phyloP scores from a whole-genome alignment of 2,797 vertebrate genomes.

The Poeciliopsis paucimaculata region DNA sequence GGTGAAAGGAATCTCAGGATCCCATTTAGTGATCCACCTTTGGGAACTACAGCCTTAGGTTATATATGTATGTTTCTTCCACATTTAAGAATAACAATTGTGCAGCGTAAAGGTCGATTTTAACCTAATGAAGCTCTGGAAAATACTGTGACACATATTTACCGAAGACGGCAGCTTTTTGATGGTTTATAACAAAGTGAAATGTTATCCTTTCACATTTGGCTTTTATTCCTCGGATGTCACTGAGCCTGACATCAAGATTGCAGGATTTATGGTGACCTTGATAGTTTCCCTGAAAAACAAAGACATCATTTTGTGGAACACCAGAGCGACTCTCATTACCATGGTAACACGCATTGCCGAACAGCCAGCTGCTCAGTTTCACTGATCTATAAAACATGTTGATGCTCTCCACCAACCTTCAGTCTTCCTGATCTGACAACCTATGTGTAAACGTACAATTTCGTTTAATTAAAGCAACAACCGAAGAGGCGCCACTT shows the following conservation, averaged over 20 bases:
- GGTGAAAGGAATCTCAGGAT: background rate
- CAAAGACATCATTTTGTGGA: background rate
- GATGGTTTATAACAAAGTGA: background rate
- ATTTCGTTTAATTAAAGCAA: background rate
- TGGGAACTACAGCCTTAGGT: background rate
- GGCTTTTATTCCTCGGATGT: background rate
- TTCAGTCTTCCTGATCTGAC: background rate
- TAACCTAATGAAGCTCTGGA: background rate
- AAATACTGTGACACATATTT: background rate
- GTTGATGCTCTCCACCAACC: too few species aligned
- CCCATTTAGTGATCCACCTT: background rate
- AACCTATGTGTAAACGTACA: background rate
- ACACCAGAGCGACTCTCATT: background rate
- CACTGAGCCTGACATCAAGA: background rate
- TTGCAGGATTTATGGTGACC: background rate
- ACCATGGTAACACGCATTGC: constrained; percentile 55
- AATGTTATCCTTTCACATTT: background rate
- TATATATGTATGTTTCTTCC: background rate
- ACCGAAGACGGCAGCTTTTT: background rate
- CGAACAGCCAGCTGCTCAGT: background rate
- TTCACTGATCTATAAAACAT: background rate
- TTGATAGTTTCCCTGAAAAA: background rate
- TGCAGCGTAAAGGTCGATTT: background rate
- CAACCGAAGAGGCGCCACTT: background rate
- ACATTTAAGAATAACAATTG: background rate